A percentile compares a stretch with the other conserved stretches of the same genome.
Evolutionary conservation across 2,113 vertebrate genomes (phyloP).

Genomic region (Neolamprologus longior): DNA sequence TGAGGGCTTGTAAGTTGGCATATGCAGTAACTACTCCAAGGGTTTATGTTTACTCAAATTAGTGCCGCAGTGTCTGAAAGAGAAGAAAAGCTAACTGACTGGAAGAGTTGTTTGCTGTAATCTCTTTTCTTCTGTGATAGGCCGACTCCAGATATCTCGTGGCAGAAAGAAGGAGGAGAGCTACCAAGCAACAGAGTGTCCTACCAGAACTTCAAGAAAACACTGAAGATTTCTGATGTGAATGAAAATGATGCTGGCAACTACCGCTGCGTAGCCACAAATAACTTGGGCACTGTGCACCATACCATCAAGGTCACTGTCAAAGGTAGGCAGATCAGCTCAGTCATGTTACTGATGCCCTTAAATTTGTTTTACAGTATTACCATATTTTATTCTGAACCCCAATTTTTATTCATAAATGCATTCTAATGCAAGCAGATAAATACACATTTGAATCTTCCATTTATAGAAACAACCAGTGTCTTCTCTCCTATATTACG

Average conservation of each 20-base stretch:
- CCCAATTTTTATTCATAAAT: background rate
- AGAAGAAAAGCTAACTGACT: background rate
- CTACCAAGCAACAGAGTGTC: constrained; percentile 75
- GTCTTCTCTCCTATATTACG: background rate
- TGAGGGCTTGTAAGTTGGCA: constrained; percentile 85
- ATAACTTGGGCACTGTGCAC: constrained; percentile 73
- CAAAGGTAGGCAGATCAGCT: constrained; percentile 75
- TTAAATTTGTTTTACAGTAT: background rate
- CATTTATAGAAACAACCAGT: background rate
- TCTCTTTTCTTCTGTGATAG: constrained; percentile 50
- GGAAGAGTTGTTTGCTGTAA: background rate
- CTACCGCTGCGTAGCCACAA: constrained; percentile 86
- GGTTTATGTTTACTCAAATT: background rate
- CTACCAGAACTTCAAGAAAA: constrained; percentile 85
- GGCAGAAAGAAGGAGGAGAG: constrained; percentile 85
- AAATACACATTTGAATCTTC: background rate
- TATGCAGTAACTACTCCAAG: background rate
- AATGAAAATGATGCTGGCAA: constrained; percentile 85
- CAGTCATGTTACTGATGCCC: background rate
- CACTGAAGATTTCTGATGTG: constrained; percentile 81
- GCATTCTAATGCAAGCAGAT: background rate
- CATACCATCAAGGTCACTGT: constrained; percentile 87
- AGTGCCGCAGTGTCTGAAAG: background rate
- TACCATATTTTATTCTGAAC: background rate
- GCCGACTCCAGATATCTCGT: constrained; percentile 86